phyloP scores from a whole-genome alignment of 2,888 invertebrate genomes.

The Agonum fuliginosum region DNA sequence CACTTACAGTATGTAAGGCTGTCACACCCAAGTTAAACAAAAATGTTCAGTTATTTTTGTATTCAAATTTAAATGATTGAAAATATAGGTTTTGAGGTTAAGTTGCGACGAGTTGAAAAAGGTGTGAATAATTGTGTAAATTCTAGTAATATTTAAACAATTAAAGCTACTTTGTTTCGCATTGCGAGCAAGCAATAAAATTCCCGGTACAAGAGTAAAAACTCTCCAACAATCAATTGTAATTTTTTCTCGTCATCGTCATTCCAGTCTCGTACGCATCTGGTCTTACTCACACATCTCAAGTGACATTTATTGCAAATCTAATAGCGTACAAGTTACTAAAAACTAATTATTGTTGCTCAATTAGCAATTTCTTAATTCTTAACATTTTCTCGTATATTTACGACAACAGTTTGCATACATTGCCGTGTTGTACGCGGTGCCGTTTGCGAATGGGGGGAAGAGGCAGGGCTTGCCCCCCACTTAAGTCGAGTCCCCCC shows the following conservation, averaged over 20 bases:
- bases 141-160: no score
- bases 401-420: constrained; percentile 61
- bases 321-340: constrained; percentile 59
- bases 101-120: no score
- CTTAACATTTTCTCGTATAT: constrained; percentile 62
- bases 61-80: no score
- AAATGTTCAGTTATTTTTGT: no score
- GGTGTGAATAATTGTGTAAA: no score
- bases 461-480: constrained; percentile 7
- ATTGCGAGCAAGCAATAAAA: no score
- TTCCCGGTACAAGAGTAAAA: background rate
- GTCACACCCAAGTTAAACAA: no score
- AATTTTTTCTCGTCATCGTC: background rate
- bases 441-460: background rate
- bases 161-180: no score
- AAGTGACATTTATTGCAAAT: constrained; percentile 55
- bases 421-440: constrained; percentile 34
- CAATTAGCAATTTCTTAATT: constrained; percentile 65
- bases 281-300: background rate
- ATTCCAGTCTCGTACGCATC: background rate
- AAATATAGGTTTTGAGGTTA: no score
- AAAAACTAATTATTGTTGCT: constrained; percentile 64
- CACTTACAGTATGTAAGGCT: no score
- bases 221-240: background rate
- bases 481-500: background rate